These are phyloP conservation scores for Andrena cerasifolii DNA, from an alignment of 1,140 invertebrate genomes.

Conservation along the genomic window DNA sequence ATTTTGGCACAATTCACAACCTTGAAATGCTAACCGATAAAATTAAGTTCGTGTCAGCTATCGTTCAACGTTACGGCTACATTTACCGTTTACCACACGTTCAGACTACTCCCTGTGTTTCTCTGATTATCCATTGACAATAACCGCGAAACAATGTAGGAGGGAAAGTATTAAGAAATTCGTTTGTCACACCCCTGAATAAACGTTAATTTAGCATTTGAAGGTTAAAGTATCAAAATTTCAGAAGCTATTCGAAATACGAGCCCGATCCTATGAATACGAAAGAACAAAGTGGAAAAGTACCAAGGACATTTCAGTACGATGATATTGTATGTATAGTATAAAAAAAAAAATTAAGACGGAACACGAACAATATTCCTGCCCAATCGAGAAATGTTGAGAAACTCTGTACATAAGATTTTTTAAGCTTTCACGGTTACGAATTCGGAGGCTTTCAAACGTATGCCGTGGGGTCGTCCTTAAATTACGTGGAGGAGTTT, in stretches of 20 bases:
- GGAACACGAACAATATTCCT: conserved; percentile 17
- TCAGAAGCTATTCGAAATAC: conserved; percentile 11
- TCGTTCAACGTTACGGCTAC: not conserved
- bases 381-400: conserved; percentile 16
- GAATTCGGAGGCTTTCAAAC: not conserved
- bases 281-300: not conserved
- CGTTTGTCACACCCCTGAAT: conserved; percentile 1
- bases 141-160: conserved; percentile 34
- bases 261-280: conserved; percentile 9
- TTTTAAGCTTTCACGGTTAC: conserved; percentile 12
- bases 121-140: conserved; percentile 54
- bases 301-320: conserved; percentile 18
- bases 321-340: conserved; percentile 37
- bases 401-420: conserved; percentile 2
- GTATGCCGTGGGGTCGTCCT: too few species aligned
- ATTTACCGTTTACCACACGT: not conserved
- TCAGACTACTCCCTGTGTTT: conserved; percentile 3
- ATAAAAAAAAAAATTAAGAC: conserved; percentile 16
- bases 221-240: conserved; percentile 42
- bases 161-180: conserved; percentile 12
- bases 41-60: conserved; percentile 9
- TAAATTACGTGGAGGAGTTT: too few species aligned
- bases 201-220: conserved; percentile 42
- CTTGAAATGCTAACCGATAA: conserved; percentile 26
- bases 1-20: conserved; percentile 23